These are phyloP conservation scores for Pachyrhynchus sulphureomaculatus DNA, from an alignment of 1,140 invertebrate species.

Conservation along the genomic window DNA sequence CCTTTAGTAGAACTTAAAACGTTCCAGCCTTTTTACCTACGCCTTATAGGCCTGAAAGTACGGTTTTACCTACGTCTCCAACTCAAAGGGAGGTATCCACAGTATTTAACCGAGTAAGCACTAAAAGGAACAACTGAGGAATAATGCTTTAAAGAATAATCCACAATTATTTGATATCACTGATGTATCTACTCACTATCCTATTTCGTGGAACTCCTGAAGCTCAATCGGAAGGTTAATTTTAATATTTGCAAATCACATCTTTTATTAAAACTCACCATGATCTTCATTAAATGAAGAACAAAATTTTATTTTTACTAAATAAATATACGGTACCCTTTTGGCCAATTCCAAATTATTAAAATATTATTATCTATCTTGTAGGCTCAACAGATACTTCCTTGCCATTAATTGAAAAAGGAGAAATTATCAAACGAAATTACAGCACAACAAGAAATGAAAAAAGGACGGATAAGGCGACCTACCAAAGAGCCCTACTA, in stretches of 20 bases:
- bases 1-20: constrained; percentile 33
- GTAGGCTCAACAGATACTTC: constrained; percentile 17
- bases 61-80: constrained; percentile 41
- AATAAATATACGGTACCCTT: no score
- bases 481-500: constrained; percentile 16
- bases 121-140: constrained; percentile 32
- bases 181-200: constrained; percentile 51
- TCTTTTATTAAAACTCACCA: no score
- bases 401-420: constrained; percentile 14
- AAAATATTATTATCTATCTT: no score
- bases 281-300: no score
- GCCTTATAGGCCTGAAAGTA: constrained; percentile 44
- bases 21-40: constrained; percentile 46
- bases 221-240: constrained; percentile 20
- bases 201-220: constrained; percentile 44
- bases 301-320: no score
- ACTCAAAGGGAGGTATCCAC: constrained; percentile 48
- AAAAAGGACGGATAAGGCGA: constrained; percentile 14
- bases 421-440: constrained; percentile 42
- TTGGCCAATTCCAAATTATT: no score
- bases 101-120: constrained; percentile 42
- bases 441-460: constrained; percentile 29
- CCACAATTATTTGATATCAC: constrained; percentile 46
- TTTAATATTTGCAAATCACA: no score
- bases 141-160: constrained; percentile 30